phyloP scores from a whole-genome alignment of 2,888 invertebrate genomes.

The Hydrotaea cyrtoneurina region DNA sequence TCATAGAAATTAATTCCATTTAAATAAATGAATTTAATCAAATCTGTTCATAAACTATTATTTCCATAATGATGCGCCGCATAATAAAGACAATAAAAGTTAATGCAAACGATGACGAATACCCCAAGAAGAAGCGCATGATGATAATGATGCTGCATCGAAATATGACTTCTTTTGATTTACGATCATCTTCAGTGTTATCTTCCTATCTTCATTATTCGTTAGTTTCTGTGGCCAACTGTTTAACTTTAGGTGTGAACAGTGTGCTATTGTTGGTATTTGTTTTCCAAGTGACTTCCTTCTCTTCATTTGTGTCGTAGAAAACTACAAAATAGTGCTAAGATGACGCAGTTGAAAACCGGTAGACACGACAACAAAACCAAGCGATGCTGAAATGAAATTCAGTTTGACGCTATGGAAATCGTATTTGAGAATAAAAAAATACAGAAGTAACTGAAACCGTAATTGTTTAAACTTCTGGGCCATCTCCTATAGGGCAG shows the following conservation, averaged over 20 bases:
- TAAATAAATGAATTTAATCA: background rate
- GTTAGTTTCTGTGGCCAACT: background rate
- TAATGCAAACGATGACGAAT: background rate
- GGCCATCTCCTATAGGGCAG: too few species aligned
- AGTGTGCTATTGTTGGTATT: background rate
- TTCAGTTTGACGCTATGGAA: background rate
- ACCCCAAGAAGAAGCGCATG: background rate
- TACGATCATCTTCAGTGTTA: background rate
- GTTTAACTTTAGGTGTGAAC: background rate
- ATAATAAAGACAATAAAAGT: background rate
- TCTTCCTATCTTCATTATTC: background rate
- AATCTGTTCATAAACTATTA: background rate
- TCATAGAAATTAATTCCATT: conserved; percentile 11
- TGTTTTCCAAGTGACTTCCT: conserved; percentile 9
- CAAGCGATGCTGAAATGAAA: background rate
- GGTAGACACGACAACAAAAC: background rate
- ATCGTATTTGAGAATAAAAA: background rate
- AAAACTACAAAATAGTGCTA: conserved; percentile 3
- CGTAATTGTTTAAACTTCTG: too few species aligned
- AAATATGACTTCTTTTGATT: background rate
- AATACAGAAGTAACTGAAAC: background rate
- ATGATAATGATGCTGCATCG: conserved; percentile 4
- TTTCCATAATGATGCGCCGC: background rate
- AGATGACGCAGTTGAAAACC: conserved; percentile 31
- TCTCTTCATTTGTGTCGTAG: background rate